Percentiles rank a stretch among this genome's conserved stretches.
Conservation (phyloP, 2,113 vertebrate species). For the Dissostichus mawsoni region DNA sequence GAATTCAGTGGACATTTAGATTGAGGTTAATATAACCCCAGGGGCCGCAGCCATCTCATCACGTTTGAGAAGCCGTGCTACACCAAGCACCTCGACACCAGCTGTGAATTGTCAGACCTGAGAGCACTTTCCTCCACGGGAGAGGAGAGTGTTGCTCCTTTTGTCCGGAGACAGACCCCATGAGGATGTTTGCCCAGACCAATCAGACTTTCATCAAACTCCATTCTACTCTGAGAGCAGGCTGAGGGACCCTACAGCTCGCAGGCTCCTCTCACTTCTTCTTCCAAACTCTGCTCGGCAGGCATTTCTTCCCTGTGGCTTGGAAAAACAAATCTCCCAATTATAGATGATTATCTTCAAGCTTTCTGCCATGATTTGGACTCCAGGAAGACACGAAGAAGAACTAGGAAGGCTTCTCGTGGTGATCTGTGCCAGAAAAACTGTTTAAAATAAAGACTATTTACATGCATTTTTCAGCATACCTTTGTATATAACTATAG, state of each 20-base stretch:
- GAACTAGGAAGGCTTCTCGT: conserved; percentile 8
- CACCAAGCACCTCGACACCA: conserved; percentile 47
- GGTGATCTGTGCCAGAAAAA: conserved; percentile 32
- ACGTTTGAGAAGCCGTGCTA: conserved; percentile 33
- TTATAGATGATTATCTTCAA: conserved; percentile 69
- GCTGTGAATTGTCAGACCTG: conserved; percentile 61
- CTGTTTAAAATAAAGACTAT: neutral
- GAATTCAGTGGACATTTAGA: conserved; percentile 51
- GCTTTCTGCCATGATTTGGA: conserved; percentile 49
- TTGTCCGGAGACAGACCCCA: conserved; percentile 63
- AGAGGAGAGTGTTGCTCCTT: conserved; percentile 62
- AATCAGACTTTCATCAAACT: conserved; percentile 77
- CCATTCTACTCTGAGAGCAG: conserved; percentile 51
- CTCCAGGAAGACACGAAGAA: conserved; percentile 9
- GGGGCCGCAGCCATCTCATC: conserved; percentile 34
- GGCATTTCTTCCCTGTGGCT: conserved; percentile 43
- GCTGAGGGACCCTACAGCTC: conserved; percentile 22
- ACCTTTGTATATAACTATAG: neutral
- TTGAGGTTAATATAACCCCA: conserved; percentile 31
- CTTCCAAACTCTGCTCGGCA: conserved; percentile 26
- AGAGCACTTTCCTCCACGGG: conserved; percentile 62
- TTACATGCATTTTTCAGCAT: neutral
- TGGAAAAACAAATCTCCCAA: conserved; percentile 64
- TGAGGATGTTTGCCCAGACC: conserved; percentile 76
- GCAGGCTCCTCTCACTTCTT: conserved; percentile 17